Evolutionary conservation across 1,140 invertebrate genomes (phyloP).

Genomic region (Drosophila teissieri): DNA sequence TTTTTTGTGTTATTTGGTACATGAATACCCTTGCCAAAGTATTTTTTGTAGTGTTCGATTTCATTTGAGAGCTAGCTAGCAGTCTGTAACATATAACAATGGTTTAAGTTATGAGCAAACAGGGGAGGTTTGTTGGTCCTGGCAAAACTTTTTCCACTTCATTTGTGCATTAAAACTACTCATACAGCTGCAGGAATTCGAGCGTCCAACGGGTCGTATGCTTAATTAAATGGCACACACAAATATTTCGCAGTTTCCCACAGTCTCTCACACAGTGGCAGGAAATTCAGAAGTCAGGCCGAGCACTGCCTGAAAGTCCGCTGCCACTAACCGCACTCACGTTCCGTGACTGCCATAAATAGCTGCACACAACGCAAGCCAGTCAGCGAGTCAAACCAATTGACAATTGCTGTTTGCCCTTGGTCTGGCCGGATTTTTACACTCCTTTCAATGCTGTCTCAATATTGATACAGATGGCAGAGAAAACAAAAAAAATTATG

Average conservation of each 20-base stretch:
- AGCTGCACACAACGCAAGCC: conserved; percentile 16
- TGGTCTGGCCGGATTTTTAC: conserved; percentile 72
- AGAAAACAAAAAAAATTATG: conserved; percentile 61
- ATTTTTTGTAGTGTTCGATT: not conserved
- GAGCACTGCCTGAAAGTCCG: conserved; percentile 47
- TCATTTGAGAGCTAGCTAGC: not conserved
- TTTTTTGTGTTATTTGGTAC: no score
- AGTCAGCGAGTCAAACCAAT: conserved; percentile 25
- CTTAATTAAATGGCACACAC: conserved; percentile 56
- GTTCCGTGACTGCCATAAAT: conserved; percentile 54
- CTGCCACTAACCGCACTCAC: conserved; percentile 63
- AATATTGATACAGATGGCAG: conserved; percentile 65
- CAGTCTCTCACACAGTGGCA: conserved; percentile 1
- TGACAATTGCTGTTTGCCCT: conserved; percentile 55
- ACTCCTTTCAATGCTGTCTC: conserved; percentile 70
- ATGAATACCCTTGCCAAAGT: not conserved
- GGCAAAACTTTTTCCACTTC: conserved; percentile 65
- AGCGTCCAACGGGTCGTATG: conserved; percentile 36
- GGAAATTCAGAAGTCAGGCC: conserved; percentile 2
- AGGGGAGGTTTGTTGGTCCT: conserved; percentile 19
- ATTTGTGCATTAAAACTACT: conserved; percentile 59
- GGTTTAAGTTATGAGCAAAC: conserved; percentile 56
- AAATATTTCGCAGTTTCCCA: conserved; percentile 19
- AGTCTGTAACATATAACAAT: conserved; percentile 58
- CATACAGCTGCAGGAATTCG: conserved; percentile 11